Percentiles rank a stretch among this genome's conserved stretches.
These are phyloP conservation scores for Ostrea edulis DNA, from an alignment of 1,140 invertebrate genomes.

Conservation along the genomic window DNA sequence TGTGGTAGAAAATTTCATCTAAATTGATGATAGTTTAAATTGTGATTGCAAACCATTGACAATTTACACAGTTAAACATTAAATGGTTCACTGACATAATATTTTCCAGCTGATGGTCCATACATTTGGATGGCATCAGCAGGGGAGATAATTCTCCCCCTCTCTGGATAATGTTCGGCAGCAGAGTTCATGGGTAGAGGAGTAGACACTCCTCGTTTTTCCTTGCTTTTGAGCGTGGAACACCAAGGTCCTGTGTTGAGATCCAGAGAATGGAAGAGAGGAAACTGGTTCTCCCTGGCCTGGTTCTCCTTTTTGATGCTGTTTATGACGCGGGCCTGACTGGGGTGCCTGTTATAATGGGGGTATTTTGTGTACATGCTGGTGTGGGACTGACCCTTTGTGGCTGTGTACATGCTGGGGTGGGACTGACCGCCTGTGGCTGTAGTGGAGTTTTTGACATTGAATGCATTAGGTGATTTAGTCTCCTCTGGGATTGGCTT, in stretches of 20 bases:
- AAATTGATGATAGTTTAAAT: no score
- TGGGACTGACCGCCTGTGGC: neutral
- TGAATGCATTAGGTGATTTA: conserved; percentile 3
- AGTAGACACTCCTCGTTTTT: conserved; percentile 26
- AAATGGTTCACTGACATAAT: conserved; percentile 43
- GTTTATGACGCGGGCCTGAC: neutral
- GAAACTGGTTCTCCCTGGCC: conserved; percentile 39
- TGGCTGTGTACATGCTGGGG: neutral
- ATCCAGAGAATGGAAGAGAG: conserved; percentile 50
- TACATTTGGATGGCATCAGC: conserved; percentile 53
- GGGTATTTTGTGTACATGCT: neutral
- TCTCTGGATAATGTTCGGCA: conserved; percentile 26
- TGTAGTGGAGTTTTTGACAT: conserved; percentile 5
- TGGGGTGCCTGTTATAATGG: neutral
- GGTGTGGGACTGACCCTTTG: neutral
- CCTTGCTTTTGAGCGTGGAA: conserved; percentile 50
- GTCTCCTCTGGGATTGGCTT: conserved; percentile 43
- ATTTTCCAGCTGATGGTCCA: conserved; percentile 45
- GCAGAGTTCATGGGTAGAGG: conserved; percentile 41
- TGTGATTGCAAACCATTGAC: neutral
- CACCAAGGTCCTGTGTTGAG: conserved; percentile 38
- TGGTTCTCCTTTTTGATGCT: neutral
- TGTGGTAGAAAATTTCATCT: no score
- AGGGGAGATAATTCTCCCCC: conserved; percentile 44
- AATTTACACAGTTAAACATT: conserved; percentile 30